Evolutionary conservation across 1,140 invertebrate genomes (phyloP).

Genomic region (Micrasema longulum): DNA sequence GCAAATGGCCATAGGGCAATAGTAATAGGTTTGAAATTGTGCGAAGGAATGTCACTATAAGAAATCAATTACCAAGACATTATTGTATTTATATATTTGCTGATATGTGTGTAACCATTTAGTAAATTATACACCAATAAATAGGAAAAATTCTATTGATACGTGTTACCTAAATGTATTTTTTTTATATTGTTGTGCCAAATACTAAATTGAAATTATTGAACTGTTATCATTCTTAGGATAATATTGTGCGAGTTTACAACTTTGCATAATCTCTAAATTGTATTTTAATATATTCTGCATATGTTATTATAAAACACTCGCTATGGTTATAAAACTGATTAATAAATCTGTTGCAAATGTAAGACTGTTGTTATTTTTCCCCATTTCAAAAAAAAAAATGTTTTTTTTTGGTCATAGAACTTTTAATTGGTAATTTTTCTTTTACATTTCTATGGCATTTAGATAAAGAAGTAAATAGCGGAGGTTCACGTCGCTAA

Average conservation of each 20-base stretch:
- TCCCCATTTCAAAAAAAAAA: too few relatives aligned
- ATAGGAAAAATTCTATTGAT: slow-evolving; percentile 25
- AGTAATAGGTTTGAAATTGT: too few relatives aligned
- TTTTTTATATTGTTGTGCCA: slow-evolving; percentile 41
- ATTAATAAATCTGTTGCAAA: slow-evolving; percentile 34
- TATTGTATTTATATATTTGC: not conserved
- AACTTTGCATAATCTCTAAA: slow-evolving; percentile 16
- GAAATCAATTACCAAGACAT: too few relatives aligned
- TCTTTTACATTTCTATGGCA: too few relatives aligned
- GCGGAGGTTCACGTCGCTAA: too few relatives aligned
- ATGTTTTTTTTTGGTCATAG: too few relatives aligned
- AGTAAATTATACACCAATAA: slow-evolving; percentile 36
- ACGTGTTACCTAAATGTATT: slow-evolving; percentile 24
- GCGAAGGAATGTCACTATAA: too few relatives aligned
- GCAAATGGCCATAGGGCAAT: too few relatives aligned
- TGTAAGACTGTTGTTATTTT: not conserved
- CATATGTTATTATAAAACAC: slow-evolving; percentile 34
- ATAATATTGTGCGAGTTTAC: slow-evolving; percentile 31
- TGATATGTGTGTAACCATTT: slow-evolving; percentile 1
- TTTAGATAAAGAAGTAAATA: too few relatives aligned
- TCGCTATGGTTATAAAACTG: slow-evolving; percentile 30
- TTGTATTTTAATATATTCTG: slow-evolving; percentile 33
- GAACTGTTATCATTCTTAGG: slow-evolving; percentile 35
- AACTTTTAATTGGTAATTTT: too few relatives aligned
- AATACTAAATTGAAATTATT: slow-evolving; percentile 29